Evolutionary conservation across 1,140 invertebrate genomes (phyloP), one percentile per base, ranked within the genome.

Genomic region (Whitmania pigra): DNA sequence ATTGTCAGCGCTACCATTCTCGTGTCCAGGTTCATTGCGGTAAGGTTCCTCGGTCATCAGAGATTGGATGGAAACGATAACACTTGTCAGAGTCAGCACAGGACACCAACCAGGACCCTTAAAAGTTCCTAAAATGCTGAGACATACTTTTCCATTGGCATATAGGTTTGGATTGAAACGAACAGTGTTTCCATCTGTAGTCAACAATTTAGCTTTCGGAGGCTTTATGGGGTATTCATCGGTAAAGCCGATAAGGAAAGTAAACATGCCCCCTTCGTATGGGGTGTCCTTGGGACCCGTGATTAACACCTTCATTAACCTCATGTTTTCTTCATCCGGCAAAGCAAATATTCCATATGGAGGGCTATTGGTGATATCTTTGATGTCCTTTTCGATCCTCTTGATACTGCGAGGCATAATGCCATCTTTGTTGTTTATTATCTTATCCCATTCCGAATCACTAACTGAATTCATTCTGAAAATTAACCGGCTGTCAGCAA

Each of bases 151-250:
- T 20, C 87, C 87, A 78, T 84, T 85, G 75, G 82, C 83, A 77
- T 87, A 87, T 0, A 87, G 75, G 78, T 88, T 87, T 63, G 86
- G 86, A 78, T 87, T 87, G 76, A 87, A 88, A 29, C 87, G 79
- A 53, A 88, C 86, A 71, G 78, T 83, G 43, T 85, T 85, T 72
- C 79, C 81, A 54, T 86, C 86, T 49, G 87, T 88, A 1, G 87
- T 88, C 80, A 88, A 82, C n/a, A 87, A 81, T 71, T 84, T 85
- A 0, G 87, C 86, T 76, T 85, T 81, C 5, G 87, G 87, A 22
- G 81, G 76, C 72, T 77, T 69, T 36, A 81, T 81, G 9, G 81
- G 81, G 73, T 86, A 87, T 77, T 87, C 84, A 27, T 84, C 82
- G 22, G 85, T 85, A 76, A 83, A 86, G 5, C 85, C 79, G 7